phyloP scores from a whole-genome alignment of 2,113 vertebrate species.

The Bos taurus region DNA sequence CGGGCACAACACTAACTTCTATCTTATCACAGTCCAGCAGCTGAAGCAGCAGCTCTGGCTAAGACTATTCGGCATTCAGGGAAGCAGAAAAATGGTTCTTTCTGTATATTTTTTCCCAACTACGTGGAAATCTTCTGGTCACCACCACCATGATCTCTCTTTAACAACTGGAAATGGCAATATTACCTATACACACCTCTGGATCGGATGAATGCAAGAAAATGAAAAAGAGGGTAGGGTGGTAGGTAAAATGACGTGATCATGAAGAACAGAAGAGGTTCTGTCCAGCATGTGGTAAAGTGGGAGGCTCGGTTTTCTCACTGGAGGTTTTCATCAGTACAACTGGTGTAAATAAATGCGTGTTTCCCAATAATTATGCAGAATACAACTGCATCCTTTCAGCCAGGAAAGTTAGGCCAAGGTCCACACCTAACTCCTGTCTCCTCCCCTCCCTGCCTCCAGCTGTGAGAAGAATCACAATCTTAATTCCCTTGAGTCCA shows the following conservation, averaged over 20 bases:
- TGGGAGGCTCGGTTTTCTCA: neutral
- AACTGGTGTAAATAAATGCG: too few species aligned
- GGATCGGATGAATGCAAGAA: neutral
- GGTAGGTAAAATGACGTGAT: fast-evolving
- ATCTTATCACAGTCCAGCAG: fast-evolving
- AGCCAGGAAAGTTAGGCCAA: neutral
- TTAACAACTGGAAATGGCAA: neutral
- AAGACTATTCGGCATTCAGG: neutral
- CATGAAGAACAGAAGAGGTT: neutral
- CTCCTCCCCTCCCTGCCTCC: neutral
- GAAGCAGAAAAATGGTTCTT: neutral
- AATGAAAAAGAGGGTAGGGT: neutral
- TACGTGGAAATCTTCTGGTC: neutral
- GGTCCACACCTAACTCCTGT: neutral
- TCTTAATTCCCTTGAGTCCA: neutral
- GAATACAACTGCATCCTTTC: neutral
- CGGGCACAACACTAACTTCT: neutral
- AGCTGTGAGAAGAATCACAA: neutral
- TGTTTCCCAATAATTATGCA: neutral
- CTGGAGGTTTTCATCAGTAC: neutral
- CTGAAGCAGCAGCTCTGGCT: neutral
- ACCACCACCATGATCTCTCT: neutral
- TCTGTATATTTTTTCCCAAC: neutral
- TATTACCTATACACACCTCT: neutral
- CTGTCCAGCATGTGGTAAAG: fast-evolving